Percentiles rank a stretch among this genome's conserved stretches.
These are phyloP conservation scores for Glaucopsyche alexis DNA, from an alignment of 2,888 invertebrate genomes.

Conservation along the genomic window DNA sequence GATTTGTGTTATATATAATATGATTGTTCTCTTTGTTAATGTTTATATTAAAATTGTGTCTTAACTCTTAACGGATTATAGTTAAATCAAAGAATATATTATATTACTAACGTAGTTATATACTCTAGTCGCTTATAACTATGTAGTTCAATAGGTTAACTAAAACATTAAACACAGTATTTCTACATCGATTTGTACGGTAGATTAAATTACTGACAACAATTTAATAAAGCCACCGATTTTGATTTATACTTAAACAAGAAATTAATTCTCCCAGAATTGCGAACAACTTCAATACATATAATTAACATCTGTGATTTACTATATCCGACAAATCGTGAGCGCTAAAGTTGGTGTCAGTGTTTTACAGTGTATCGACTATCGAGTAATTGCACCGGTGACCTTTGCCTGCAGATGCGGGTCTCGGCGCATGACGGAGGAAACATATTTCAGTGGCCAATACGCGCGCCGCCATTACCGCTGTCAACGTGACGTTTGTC, in stretches of 20 bases:
- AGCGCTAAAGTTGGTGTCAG: slow-evolving; percentile 41
- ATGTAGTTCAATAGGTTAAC: too few species aligned
- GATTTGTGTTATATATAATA: too few species aligned
- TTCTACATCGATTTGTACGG: too few species aligned
- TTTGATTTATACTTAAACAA: neutral
- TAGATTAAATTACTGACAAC: neutral
- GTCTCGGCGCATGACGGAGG: slow-evolving; percentile 35
- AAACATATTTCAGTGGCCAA: slow-evolving; percentile 36
- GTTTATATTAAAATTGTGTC: too few species aligned
- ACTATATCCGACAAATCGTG: slow-evolving; percentile 32
- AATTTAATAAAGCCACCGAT: neutral
- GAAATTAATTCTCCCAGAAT: neutral
- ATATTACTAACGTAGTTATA: too few species aligned
- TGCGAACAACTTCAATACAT: neutral
- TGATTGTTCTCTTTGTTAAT: too few species aligned
- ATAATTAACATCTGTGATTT: neutral
- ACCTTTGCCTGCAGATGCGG: slow-evolving; percentile 55
- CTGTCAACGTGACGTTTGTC: slow-evolving; percentile 37
- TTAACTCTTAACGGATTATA: too few species aligned
- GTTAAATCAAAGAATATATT: too few species aligned
- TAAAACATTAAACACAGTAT: too few species aligned
- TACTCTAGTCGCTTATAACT: too few species aligned
- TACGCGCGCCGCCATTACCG: slow-evolving; percentile 37
- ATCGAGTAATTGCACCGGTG: slow-evolving; percentile 52
- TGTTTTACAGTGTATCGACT: slow-evolving; percentile 51